Conservation (phyloP, 2,797 vertebrate species). For the Sciurus vulgaris region DNA sequence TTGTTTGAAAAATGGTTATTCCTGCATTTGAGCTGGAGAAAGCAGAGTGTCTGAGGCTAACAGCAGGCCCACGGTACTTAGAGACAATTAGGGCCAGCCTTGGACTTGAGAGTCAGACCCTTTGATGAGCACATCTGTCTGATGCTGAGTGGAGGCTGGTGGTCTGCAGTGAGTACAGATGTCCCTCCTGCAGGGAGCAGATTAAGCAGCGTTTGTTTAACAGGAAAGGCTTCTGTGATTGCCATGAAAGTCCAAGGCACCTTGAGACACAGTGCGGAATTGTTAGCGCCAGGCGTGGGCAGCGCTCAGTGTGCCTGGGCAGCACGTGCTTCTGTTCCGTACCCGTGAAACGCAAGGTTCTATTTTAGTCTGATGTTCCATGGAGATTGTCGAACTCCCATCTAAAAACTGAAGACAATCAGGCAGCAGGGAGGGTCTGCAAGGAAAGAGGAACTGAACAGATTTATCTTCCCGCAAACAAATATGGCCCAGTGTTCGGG, state of each 20-base stretch:
- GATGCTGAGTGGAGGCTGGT: background rate
- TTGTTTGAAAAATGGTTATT: background rate
- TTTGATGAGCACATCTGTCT: background rate
- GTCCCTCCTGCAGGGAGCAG: constrained; percentile 80
- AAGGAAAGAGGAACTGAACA: constrained; percentile 23
- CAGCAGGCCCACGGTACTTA: background rate
- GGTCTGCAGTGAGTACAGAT: background rate
- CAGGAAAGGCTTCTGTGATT: constrained; percentile 74
- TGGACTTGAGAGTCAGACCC: background rate
- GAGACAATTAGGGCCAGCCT: background rate
- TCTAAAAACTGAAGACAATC: background rate
- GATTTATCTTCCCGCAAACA: constrained; percentile 17
- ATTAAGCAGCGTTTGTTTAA: constrained; percentile 60
- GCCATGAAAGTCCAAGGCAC: constrained; percentile 39
- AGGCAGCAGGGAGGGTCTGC: background rate
- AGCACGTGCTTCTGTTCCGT: background rate
- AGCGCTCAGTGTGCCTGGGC: background rate
- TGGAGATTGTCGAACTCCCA: background rate
- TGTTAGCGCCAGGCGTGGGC: background rate
- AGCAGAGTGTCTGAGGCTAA: accelerated
- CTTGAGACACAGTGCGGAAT: constrained; percentile 9
- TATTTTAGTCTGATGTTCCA: background rate
- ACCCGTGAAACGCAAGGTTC: background rate
- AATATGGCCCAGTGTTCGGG: background rate
- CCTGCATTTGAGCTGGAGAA: background rate